phyloP scores from a whole-genome alignment of 2,113 vertebrate genomes.

The Pterocles gutturalis region DNA sequence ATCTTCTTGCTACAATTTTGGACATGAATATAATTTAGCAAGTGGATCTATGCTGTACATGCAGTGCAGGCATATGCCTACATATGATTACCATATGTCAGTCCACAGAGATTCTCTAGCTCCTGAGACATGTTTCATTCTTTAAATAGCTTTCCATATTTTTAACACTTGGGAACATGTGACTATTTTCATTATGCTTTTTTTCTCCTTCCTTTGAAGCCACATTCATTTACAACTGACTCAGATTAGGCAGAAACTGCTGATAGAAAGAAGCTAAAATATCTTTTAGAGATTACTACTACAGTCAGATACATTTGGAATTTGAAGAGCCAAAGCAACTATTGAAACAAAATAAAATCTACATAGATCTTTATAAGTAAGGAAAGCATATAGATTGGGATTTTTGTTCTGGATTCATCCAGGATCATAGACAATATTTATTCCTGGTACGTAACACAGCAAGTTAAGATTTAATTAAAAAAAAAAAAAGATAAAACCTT shows the following conservation, averaged over 20 bases:
- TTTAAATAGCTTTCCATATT: constrained; percentile 47
- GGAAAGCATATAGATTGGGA: neutral
- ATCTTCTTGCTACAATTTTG: neutral
- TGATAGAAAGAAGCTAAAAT: neutral
- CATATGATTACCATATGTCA: constrained; percentile 1
- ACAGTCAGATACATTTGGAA: neutral
- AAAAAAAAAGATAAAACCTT: neutral
- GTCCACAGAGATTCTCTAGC: neutral
- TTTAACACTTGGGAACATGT: neutral
- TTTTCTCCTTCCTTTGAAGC: constrained; percentile 4
- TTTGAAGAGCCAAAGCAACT: neutral
- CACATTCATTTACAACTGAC: neutral
- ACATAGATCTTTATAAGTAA: neutral
- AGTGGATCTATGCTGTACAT: neutral
- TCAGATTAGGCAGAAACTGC: neutral
- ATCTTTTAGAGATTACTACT: neutral
- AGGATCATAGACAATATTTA: neutral
- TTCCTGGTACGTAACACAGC: neutral
- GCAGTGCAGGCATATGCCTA: constrained; percentile 26
- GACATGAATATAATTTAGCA: constrained; percentile 5
- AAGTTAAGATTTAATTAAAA: neutral
- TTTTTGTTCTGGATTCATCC: neutral
- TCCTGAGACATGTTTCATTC: neutral
- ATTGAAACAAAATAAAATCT: neutral
- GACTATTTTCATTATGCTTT: neutral